Conservation (phyloP, 2,888 invertebrate species). For the Megastigmus dorsalis region DNA sequence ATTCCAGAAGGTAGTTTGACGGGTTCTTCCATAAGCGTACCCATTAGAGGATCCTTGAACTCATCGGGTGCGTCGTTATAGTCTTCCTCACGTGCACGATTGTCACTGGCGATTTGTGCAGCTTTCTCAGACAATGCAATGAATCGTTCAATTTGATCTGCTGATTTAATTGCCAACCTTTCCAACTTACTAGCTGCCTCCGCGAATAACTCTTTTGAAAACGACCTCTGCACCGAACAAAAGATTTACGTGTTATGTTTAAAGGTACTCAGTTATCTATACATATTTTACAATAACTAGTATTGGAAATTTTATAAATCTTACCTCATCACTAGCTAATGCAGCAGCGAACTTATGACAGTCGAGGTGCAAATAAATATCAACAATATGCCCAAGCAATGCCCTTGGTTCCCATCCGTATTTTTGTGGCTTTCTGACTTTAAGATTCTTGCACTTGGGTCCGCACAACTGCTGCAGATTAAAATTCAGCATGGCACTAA, state of each 20-base stretch:
- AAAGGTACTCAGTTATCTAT: no score
- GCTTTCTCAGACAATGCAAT: conserved; percentile 85
- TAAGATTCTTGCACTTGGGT: conserved; percentile 94
- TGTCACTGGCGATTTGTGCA: conserved; percentile 84
- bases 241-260: no score
- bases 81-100: conserved; percentile 92
- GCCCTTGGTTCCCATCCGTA: conserved; percentile 98
- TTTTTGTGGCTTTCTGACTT: conserved; percentile 94
- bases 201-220: conserved; percentile 93
- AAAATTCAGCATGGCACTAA: conserved; percentile 99
- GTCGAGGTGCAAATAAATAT: conserved; percentile 97
- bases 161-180: conserved; percentile 88
- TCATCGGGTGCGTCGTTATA: conserved; percentile 97
- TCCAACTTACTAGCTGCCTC: conserved; percentile 91
- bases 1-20: conserved; percentile 91
- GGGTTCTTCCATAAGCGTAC: conserved; percentile 97
- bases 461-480: conserved; percentile 97
- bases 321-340: conserved; percentile 95
- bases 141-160: conserved; percentile 90
- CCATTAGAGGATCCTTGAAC: conserved; percentile 97
- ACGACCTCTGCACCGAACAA: conserved; percentile 85
- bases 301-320: conserved; percentile 39
- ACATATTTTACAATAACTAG: no score
- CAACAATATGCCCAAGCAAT: conserved; percentile 92
- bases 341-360: conserved; percentile 93